Evolutionary conservation across 1,140 invertebrate genomes (phyloP).

Genomic region (Hirudo medicinalis): DNA sequence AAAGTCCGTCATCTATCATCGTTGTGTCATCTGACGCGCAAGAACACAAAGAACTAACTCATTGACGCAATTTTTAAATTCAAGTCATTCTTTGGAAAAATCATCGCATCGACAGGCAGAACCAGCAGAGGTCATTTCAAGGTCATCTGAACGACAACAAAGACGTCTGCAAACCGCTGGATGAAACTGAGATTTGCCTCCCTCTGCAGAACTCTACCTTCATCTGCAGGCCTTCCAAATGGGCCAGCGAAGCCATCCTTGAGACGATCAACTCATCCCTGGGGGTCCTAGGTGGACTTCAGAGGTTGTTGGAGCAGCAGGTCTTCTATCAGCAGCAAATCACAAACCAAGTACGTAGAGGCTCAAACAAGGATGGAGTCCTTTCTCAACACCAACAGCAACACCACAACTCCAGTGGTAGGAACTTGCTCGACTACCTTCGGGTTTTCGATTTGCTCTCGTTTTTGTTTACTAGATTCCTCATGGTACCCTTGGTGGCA

Average conservation of each 20-base stretch:
- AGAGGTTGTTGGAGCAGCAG: neutral
- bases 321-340: neutral
- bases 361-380: neutral
- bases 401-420: neutral
- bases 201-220: neutral
- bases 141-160: neutral
- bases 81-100: neutral
- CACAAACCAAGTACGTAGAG: neutral
- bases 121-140: no score
- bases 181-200: neutral
- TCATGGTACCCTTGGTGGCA: neutral
- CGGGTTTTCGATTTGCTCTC: neutral
- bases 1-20: neutral
- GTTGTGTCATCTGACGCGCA: neutral
- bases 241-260: neutral
- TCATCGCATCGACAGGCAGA: neutral
- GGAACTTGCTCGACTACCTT: neutral
- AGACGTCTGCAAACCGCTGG: conserved; percentile 11
- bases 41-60: neutral
- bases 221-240: neutral
- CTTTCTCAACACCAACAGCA: no score
- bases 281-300: neutral
- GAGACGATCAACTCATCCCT: neutral
- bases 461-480: neutral
- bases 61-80: neutral